Evolutionary conservation across 2,888 invertebrate genomes (phyloP), one percentile per base, ranked within the genome.

Genomic region (Heliconius hortense): DNA sequence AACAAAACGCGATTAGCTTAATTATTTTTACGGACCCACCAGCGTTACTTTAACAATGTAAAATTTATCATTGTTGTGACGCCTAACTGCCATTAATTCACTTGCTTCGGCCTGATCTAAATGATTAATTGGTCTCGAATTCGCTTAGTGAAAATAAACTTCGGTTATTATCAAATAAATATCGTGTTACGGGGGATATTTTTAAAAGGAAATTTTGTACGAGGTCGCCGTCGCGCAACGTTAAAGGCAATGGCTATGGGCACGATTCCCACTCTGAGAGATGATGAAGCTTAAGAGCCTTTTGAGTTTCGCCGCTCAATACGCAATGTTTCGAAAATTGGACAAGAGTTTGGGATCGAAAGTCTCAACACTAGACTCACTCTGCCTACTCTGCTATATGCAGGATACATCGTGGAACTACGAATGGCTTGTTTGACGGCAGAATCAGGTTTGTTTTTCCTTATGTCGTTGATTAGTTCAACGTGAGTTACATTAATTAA

Each of bases 61-160:
- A 73, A 66, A 64, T 73, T 73, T 73, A 43, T 73, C 73, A 60
- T 73, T 43, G 39, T 68, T 67, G 59, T 73, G 67, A 73, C 60
- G 67, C 67, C 28, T 53, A 60, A 68, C 67, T 43, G 59, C 67
- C 60, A 73, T 73, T 67, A 68, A 73, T 73, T 60, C 73, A 43
- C 73, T 73, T 68, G 26, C 10, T 67, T 60, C 21, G 35, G 64
- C 66, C 53, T 56, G 73, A 73, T 73, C 26, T 56, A 68, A 56
- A 73, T 71, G 59, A 71, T 71, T 60, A 71, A 71, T 71, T 39
- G 59, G 26, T 56, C 59, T 31, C 35, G 70, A 71, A 60, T 71
- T 71, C 39, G 59, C 35, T 59, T 4, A 71, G 59, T 71, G 60
- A 71, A 71, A 35, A 71, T 71, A 71, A 60, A 71, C 68, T 31